Percentiles rank a stretch among this genome's conserved stretches.
Conservation (phyloP, 2,888 invertebrate species). For the Latheticus oryzae region DNA sequence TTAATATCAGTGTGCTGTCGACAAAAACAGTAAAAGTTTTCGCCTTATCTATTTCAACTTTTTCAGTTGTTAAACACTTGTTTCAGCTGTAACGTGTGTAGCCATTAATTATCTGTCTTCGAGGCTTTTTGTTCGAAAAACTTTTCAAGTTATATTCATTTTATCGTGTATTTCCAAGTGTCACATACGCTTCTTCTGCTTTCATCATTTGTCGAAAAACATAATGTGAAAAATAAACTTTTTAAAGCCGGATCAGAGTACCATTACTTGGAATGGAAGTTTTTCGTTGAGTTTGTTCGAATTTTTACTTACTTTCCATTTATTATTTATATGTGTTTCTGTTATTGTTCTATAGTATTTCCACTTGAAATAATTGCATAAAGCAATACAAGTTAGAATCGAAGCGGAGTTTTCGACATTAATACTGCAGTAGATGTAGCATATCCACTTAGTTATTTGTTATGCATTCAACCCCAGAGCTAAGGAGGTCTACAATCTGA, state of each 20-base stretch:
- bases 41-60: slow-evolving; percentile 48
- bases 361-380: slow-evolving; percentile 24
- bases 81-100: slow-evolving; percentile 54
- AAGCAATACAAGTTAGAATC: slow-evolving; percentile 17
- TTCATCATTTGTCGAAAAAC: slow-evolving; percentile 37
- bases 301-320: slow-evolving; percentile 19
- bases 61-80: slow-evolving; percentile 56
- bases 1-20: slow-evolving; percentile 41
- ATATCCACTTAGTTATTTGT: slow-evolving; percentile 64
- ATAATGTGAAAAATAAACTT: slow-evolving; percentile 36
- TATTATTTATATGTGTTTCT: slow-evolving; percentile 15
- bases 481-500: slow-evolving; percentile 58
- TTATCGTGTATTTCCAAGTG: slow-evolving; percentile 58
- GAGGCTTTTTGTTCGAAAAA: slow-evolving; percentile 56
- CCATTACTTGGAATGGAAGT: slow-evolving; percentile 16
- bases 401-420: slow-evolving; percentile 53
- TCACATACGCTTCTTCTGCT: slow-evolving; percentile 51
- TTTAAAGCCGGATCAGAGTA: slow-evolving; percentile 23
- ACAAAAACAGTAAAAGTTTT: slow-evolving; percentile 37
- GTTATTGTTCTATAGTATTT: slow-evolving; percentile 3
- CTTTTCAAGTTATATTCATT: slow-evolving; percentile 58
- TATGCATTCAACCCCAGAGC: slow-evolving; percentile 63
- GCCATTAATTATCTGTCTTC: slow-evolving; percentile 59
- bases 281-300: no score
- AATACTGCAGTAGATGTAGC: slow-evolving; percentile 55